Conservation (phyloP, 2,888 invertebrate genomes). For the Mimachlamys varia region DNA sequence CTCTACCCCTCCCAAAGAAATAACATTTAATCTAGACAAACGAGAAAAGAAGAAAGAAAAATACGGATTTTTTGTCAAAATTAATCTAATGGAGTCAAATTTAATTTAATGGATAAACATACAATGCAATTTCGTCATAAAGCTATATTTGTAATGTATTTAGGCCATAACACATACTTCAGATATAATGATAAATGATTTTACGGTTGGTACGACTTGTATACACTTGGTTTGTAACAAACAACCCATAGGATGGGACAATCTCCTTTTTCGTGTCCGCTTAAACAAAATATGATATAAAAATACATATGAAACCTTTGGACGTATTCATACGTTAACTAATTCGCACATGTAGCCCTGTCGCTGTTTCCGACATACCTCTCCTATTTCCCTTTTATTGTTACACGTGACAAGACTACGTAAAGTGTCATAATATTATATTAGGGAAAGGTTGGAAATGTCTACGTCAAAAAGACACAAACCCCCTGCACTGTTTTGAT, state of each 20-base stretch:
- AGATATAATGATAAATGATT: neutral
- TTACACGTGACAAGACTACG: neutral
- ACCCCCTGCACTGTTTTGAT: conserved; percentile 27
- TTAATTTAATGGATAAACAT: neutral
- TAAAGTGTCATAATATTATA: conserved; percentile 29
- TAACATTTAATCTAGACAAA: neutral
- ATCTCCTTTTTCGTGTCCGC: neutral
- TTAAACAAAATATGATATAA: neutral
- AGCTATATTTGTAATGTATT: neutral
- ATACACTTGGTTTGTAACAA: neutral
- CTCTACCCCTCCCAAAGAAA: neutral
- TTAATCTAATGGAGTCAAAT: neutral
- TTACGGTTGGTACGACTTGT: neutral
- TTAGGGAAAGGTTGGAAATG: neutral
- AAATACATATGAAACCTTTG: neutral
- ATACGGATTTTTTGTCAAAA: neutral
- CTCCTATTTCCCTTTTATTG: conserved; percentile 25
- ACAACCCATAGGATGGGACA: neutral
- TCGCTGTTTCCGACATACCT: neutral
- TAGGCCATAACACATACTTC: neutral
- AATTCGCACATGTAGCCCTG: neutral
- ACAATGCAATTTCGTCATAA: neutral
- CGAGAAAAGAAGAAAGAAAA: neutral
- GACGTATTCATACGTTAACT: neutral
- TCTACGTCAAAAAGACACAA: neutral